A percentile compares a stretch with the other conserved stretches of the same genome.
Conservation (phyloP, 2,888 invertebrate genomes). For the Caenorhabditis sp. region DNA sequence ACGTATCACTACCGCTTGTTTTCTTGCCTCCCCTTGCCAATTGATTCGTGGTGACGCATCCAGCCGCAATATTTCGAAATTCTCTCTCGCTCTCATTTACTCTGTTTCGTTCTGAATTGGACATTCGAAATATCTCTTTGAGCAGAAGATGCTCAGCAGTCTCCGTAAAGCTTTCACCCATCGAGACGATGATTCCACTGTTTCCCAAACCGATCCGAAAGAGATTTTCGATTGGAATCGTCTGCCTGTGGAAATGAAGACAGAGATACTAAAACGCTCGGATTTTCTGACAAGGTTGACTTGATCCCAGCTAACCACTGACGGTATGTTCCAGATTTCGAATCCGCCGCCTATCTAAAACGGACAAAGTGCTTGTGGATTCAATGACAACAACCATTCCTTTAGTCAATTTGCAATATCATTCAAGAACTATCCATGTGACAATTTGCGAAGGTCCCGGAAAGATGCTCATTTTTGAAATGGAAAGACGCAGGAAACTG, state of each 20-base stretch:
- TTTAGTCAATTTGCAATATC: conserved; percentile 18
- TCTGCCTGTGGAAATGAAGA: conserved; percentile 28
- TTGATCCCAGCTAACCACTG: too few relatives aligned
- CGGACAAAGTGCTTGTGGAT: conserved; percentile 22
- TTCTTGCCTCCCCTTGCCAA: too few relatives aligned
- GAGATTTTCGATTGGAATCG: background rate
- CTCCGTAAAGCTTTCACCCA: background rate
- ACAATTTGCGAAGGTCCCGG: conserved; percentile 3
- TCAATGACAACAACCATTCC: conserved; percentile 2
- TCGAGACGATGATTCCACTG: background rate
- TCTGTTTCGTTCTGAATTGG: background rate
- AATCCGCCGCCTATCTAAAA: conserved; percentile 9
- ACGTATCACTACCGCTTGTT: too few relatives aligned
- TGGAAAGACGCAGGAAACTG: background rate
- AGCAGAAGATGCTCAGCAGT: background rate
- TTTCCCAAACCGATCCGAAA: too few relatives aligned
- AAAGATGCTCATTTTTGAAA: background rate
- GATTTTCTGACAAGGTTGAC: conserved; percentile 25
- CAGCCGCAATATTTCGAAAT: too few relatives aligned
- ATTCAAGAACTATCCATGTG: conserved; percentile 6
- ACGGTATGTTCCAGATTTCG: conserved; percentile 10
- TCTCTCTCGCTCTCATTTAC: background rate
- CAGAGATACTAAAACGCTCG: conserved; percentile 22
- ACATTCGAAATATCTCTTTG: background rate
- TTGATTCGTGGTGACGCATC: too few relatives aligned